A percentile compares a stretch with the other conserved stretches of the same genome.
phyloP scores from a whole-genome alignment of 2,888 invertebrate genomes.

The Protula sp. region DNA sequence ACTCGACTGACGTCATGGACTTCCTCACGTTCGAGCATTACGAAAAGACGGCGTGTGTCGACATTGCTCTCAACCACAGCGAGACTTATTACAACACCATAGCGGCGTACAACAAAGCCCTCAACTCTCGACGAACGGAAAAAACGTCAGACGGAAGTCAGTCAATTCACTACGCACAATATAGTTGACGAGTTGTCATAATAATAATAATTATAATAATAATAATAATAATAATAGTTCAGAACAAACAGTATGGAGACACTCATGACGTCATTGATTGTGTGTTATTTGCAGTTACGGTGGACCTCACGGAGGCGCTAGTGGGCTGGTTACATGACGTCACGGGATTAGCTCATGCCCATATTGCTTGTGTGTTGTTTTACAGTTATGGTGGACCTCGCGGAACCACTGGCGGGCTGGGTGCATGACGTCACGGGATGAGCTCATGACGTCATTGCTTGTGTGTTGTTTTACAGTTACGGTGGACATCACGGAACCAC shows the following conservation, averaged over 20 bases:
- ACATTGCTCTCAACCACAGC: slow-evolving; percentile 14
- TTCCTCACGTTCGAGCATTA: neutral
- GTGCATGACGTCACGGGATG: neutral
- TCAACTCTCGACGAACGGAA: slow-evolving; percentile 13
- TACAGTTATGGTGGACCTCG: slow-evolving; percentile 16
- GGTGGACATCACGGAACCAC: slow-evolving; percentile 9
- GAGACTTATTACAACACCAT: slow-evolving; percentile 19
- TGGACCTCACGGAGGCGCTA: slow-evolving; percentile 6
- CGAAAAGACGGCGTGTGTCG: neutral
- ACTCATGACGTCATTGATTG: no score
- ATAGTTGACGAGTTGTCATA: no score
- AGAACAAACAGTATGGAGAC: no score
- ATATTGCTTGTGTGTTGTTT: slow-evolving; percentile 19
- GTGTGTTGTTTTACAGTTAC: no score
- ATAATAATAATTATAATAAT: no score
- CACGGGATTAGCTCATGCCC: no score
- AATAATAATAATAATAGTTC: no score
- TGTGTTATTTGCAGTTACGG: slow-evolving; percentile 18
- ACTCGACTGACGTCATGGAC: neutral
- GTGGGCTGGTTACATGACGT: neutral
- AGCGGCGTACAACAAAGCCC: slow-evolving; percentile 19
- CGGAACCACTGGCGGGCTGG: neutral
- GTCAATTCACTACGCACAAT: no score
- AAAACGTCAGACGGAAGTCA: slow-evolving; percentile 8
- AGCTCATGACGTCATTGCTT: neutral